Conservation (phyloP, 53 echinoderm and acorn worm genomes). For the Pentamera pediparva region DNA sequence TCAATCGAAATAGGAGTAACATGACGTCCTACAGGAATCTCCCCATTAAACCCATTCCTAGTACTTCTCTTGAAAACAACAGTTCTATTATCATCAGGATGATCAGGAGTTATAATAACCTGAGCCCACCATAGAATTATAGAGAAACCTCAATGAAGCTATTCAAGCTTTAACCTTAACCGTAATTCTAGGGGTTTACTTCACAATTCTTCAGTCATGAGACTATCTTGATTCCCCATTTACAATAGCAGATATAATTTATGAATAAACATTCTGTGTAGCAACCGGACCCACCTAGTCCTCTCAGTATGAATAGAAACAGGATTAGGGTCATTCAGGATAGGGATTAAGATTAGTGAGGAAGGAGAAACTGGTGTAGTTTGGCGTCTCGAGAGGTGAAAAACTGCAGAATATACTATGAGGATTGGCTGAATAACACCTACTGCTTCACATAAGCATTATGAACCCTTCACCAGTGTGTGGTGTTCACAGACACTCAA, state of each 20-base stretch:
- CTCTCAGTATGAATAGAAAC: too few relatives aligned
- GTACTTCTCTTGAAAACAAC: conserved; percentile 55
- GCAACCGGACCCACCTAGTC: too few relatives aligned
- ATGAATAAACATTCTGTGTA: conserved; percentile 56
- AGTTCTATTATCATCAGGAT: conserved; percentile 49
- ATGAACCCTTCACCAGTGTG: too few relatives aligned
- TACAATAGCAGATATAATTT: conserved; percentile 54
- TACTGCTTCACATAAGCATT: too few relatives aligned
- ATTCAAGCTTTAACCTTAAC: conserved; percentile 40
- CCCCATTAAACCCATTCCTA: conserved; percentile 41
- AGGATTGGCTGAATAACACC: too few relatives aligned
- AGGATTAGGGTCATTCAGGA: too few relatives aligned
- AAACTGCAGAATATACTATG: too few relatives aligned
- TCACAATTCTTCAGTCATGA: conserved; percentile 53
- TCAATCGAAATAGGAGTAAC: conserved; percentile 39
- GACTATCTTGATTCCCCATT: conserved; percentile 55
- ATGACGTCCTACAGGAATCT: conserved; percentile 43
- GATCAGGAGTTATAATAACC: conserved; percentile 54
- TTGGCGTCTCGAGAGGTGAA: too few relatives aligned
- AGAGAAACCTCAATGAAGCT: conserved; percentile 24
- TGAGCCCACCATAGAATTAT: conserved; percentile 63
- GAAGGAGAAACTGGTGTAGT: too few relatives aligned
- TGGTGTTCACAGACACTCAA: too few relatives aligned
- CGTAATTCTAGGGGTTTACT: conserved; percentile 33
- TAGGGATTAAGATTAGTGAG: too few relatives aligned